Evolutionary conservation across 2,888 invertebrate species (phyloP).

Genomic region (Muscina levida): DNA sequence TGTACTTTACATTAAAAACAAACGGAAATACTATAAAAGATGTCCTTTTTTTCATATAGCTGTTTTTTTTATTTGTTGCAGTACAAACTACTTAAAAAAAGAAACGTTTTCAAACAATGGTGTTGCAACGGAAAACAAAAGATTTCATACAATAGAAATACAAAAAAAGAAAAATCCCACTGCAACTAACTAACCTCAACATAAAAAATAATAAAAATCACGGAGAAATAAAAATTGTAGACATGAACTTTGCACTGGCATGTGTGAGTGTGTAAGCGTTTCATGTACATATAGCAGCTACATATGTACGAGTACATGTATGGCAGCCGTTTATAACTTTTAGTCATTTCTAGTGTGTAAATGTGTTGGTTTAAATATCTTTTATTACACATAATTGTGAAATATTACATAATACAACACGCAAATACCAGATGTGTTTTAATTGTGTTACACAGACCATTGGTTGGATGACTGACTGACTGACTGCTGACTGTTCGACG

Average conservation of each 20-base stretch:
- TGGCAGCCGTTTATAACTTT: constrained; percentile 2
- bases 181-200: not conserved
- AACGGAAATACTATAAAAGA: constrained; percentile 28
- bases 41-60: not conserved
- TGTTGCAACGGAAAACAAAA: not conserved
- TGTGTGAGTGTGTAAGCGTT: too few species aligned
- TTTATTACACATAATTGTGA: constrained; percentile 52
- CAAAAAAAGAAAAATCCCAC: constrained; percentile 12
- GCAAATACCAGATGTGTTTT: constrained; percentile 60
- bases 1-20: constrained; percentile 18
- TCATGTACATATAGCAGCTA: too few species aligned
- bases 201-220: not conserved
- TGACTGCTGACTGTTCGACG: too few species aligned
- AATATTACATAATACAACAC: constrained; percentile 58
- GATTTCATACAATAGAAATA: constrained; percentile 1
- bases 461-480: not conserved
- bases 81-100: constrained; percentile 14
- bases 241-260: too few species aligned
- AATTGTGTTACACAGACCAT: constrained; percentile 35
- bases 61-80: constrained; percentile 25
- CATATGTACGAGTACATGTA: too few species aligned
- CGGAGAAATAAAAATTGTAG: not conserved
- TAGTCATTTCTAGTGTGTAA: constrained; percentile 40
- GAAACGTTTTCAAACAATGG: constrained; percentile 1
- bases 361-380: constrained; percentile 45